Percentiles rank a stretch among this genome's conserved stretches.
These are phyloP conservation scores for Neocloeon triangulifer DNA, from an alignment of 1,140 invertebrate genomes.

Conservation along the genomic window DNA sequence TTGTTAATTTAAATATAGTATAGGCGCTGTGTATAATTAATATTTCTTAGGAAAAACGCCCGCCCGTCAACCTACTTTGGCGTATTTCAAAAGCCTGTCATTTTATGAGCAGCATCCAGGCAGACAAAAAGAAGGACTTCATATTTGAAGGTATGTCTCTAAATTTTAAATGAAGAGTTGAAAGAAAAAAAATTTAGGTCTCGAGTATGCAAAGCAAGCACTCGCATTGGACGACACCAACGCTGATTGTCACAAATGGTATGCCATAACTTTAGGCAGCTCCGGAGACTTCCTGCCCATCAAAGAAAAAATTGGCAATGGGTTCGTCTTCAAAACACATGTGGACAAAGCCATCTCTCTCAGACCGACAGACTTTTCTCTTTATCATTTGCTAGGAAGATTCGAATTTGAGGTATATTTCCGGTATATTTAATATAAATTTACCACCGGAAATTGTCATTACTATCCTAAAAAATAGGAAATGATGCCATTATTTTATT, in stretches of 20 bases:
- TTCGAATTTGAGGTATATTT: slow-evolving; percentile 39
- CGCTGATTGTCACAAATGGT: slow-evolving; percentile 55
- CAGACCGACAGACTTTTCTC: slow-evolving; percentile 33
- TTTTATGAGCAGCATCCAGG: slow-evolving; percentile 21
- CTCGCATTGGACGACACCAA: slow-evolving; percentile 25
- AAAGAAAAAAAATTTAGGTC: no score
- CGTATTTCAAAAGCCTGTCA: slow-evolving; percentile 39
- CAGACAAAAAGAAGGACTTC: slow-evolving; percentile 23
- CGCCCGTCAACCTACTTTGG: slow-evolving; percentile 30
- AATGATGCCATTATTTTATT: slow-evolving; percentile 3
- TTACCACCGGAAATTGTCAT: slow-evolving; percentile 8
- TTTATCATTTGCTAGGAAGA: slow-evolving; percentile 44
- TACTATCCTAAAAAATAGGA: slow-evolving; percentile 7
- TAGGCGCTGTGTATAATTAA: background rate
- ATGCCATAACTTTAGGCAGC: slow-evolving; percentile 43
- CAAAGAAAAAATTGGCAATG: slow-evolving; percentile 45
- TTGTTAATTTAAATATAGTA: background rate
- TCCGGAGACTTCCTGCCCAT: slow-evolving; percentile 29
- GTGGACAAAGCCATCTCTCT: slow-evolving; percentile 41
- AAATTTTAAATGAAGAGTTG: no score
- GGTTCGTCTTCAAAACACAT: slow-evolving; percentile 43
- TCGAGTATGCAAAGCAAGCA: slow-evolving; percentile 30
- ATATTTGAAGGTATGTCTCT: slow-evolving; percentile 26
- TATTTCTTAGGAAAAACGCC: slow-evolving; percentile 13
- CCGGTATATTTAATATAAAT: background rate